These are phyloP conservation scores for Eubasilissa regina DNA, from an alignment of 1,140 invertebrate species.

Conservation along the genomic window DNA sequence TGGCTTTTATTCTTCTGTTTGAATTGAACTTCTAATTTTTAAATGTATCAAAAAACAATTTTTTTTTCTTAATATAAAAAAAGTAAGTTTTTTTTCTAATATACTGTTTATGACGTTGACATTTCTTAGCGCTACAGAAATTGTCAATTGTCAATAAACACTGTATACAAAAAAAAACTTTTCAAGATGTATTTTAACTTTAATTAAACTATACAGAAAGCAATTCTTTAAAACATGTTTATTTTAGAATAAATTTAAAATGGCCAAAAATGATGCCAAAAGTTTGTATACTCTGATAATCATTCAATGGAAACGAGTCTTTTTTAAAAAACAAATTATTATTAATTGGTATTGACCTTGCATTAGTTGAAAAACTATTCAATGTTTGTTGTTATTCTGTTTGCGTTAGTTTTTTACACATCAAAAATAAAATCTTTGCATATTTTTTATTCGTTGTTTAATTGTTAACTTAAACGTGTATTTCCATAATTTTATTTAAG, in stretches of 20 bases:
- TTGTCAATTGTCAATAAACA: slow-evolving; percentile 37
- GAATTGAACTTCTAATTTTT: too few relatives aligned
- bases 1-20: too few relatives aligned
- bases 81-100: background rate
- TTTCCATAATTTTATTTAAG: background rate
- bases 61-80: background rate
- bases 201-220: too few relatives aligned
- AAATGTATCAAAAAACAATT: too few relatives aligned
- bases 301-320: too few relatives aligned
- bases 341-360: too few relatives aligned
- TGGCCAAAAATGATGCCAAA: too few relatives aligned
- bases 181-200: background rate
- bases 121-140: slow-evolving; percentile 58
- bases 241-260: background rate
- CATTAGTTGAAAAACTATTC: too few relatives aligned
- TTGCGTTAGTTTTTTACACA: background rate
- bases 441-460: background rate
- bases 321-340: too few relatives aligned
- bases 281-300: too few relatives aligned
- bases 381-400: too few relatives aligned
- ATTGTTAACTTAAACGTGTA: background rate
- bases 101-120: slow-evolving; percentile 24
- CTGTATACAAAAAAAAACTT: background rate
- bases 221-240: background rate
- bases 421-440: slow-evolving; percentile 5